Evolutionary conservation across 2,113 vertebrate species (phyloP), one percentile per base, ranked within the genome.

Genomic region (Rhombomys opimus): DNA sequence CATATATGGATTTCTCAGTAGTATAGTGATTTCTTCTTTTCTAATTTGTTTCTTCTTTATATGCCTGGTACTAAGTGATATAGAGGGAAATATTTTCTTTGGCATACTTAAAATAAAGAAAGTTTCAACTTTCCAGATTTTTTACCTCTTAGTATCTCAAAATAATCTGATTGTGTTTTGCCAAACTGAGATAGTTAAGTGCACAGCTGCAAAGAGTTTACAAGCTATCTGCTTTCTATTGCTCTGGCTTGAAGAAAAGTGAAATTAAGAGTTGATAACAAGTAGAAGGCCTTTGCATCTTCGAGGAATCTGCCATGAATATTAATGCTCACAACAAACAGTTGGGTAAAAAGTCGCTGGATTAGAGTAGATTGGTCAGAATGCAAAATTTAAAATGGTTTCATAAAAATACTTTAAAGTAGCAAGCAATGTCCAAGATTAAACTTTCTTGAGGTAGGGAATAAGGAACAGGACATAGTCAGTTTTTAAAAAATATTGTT

Each of bases 191-290:
- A 68, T 52, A 63, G 57, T 27, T 87, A 70, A 89, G 57, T n/a
- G 14, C 38, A 65, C 70, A 97, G 80, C 85, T 96, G 75, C 63
- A 93, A 61, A 82, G 38, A 23, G 4, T 25, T 38, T 90, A 52
- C 78, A 87, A 52, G 25, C 68, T 2, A 75, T 87, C 84, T 89
- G 32, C 32, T 91, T 50, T 89, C 13, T 30, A 12, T 15, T 75
- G n/a, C 61, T 61, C 61, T 73, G 27, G 54, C 30, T 89, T 77
- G 23, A 89, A 94, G 73, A 85, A 97, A 90, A 93, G 15, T 87
- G 52, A 88, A 95, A 89, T 87, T 75, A 93, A 84, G 32, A 87
- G n/a, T 20, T 93, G 20, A 89, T 59, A 91, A 12, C 46, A 95
- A 32, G 57, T 77, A 25, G 20, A 90, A 67, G 5, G 50, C 8